A percentile compares a stretch with the other conserved stretches of the same genome.
Conservation (phyloP, 2,797 vertebrate genomes). For the Ceyx erithaca region DNA sequence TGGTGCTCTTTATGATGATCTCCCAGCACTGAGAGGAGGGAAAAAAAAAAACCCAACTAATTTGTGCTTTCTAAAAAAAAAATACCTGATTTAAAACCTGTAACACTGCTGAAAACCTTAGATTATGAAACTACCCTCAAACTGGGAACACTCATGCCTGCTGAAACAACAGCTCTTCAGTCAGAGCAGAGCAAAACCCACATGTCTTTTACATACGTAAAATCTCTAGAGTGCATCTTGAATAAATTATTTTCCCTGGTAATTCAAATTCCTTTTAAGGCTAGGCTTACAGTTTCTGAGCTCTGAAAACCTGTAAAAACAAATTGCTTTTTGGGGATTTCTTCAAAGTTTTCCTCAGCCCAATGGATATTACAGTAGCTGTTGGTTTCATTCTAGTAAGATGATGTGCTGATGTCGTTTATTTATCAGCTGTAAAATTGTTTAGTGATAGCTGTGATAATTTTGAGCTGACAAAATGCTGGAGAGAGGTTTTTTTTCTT, state of each 20-base stretch:
- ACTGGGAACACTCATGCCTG: not conserved
- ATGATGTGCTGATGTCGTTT: not conserved
- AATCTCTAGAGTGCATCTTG: not conserved
- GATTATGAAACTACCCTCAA: not conserved
- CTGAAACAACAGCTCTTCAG: not conserved
- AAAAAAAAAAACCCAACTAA: not conserved
- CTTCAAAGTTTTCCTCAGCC: not conserved
- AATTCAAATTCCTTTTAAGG: conserved; percentile 9
- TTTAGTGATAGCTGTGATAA: not conserved
- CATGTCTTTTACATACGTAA: not conserved
- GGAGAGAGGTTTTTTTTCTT: not conserved
- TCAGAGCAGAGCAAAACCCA: not conserved
- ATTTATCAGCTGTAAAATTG: not conserved
- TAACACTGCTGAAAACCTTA: not conserved
- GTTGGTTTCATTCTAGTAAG: not conserved
- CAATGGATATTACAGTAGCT: not conserved
- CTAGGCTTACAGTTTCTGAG: not conserved
- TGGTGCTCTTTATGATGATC: not conserved
- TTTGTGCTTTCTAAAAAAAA: not conserved
- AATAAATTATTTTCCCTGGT: conserved; percentile 10
- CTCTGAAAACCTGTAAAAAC: conserved; percentile 2
- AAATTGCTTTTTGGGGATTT: not conserved
- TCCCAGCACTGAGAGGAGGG: not conserved
- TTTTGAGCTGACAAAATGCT: not conserved
- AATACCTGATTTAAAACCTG: not conserved